Percentiles rank a stretch among this genome's conserved stretches.
Conservation (phyloP, 1,140 invertebrate genomes). For the Heliconius eleuchia region DNA sequence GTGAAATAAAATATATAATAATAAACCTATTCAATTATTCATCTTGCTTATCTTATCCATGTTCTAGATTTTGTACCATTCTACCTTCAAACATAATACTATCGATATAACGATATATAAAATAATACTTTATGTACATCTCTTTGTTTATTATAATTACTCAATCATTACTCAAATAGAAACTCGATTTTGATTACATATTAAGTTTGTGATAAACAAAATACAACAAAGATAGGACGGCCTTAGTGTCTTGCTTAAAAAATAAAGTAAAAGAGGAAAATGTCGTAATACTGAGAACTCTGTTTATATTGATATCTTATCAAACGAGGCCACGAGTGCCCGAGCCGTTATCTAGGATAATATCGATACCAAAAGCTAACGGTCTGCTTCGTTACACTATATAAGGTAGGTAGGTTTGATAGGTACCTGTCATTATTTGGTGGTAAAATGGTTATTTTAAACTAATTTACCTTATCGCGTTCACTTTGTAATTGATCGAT, state of each 20-base stretch:
- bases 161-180: background rate
- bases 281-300: conserved; percentile 36
- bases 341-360: conserved; percentile 52
- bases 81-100: no score
- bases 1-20: no score
- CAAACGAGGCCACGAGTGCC: conserved; percentile 51
- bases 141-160: no score
- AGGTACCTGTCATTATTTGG: background rate
- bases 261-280: conserved; percentile 23
- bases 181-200: background rate
- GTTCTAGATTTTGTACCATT: no score
- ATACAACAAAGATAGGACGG: background rate
- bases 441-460: background rate
- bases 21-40: no score
- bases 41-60: no score
- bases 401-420: background rate
- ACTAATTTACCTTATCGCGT: background rate
- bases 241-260: conserved; percentile 1
- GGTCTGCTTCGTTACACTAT: conserved; percentile 21
- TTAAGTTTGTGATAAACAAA: no score
- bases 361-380: conserved; percentile 42
- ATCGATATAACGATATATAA: no score
- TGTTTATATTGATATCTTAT: conserved; percentile 46
- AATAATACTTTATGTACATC: no score
- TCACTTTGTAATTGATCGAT: background rate